These are phyloP conservation scores for Scaptodrosophila latifasciaeformis DNA, from an alignment of 2,888 invertebrate species.

Conservation along the genomic window DNA sequence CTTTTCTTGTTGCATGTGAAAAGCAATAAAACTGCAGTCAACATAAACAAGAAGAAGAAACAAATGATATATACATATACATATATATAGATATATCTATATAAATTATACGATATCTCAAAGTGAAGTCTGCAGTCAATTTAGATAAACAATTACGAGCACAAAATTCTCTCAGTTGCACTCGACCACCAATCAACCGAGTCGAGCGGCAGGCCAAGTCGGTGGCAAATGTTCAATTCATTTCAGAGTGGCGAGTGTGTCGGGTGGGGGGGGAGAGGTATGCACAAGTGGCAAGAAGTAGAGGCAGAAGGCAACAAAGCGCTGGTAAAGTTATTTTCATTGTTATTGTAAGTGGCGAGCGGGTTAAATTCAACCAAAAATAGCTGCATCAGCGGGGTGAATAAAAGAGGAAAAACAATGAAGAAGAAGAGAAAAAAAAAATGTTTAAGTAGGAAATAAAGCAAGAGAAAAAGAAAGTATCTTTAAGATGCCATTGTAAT, in stretches of 20 bases:
- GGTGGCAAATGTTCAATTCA: slow-evolving; percentile 49
- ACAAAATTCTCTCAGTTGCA: slow-evolving; percentile 33
- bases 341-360: slow-evolving; percentile 34
- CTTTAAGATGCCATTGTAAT: too few relatives aligned
- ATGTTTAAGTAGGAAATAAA: slow-evolving; percentile 58
- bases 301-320: slow-evolving; percentile 11
- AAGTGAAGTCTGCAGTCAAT: slow-evolving; percentile 55
- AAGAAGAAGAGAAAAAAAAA: slow-evolving; percentile 32
- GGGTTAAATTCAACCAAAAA: slow-evolving; percentile 40
- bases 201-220: neutral
- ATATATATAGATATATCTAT: neutral
- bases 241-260: slow-evolving; percentile 51
- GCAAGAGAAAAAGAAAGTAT: slow-evolving; percentile 41
- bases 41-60: too few relatives aligned
- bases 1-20: too few relatives aligned
- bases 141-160: slow-evolving; percentile 64
- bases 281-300: neutral
- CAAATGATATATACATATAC: neutral
- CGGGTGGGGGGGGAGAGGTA: neutral
- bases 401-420: slow-evolving; percentile 9
- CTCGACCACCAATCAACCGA: slow-evolving; percentile 1
- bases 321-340: slow-evolving; percentile 19
- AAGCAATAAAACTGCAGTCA: too few relatives aligned
- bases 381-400: slow-evolving; percentile 38
- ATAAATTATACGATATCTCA: slow-evolving; percentile 12